Conservation (phyloP, 1,140 invertebrate genomes). For the Panagrolaimus sp. region DNA sequence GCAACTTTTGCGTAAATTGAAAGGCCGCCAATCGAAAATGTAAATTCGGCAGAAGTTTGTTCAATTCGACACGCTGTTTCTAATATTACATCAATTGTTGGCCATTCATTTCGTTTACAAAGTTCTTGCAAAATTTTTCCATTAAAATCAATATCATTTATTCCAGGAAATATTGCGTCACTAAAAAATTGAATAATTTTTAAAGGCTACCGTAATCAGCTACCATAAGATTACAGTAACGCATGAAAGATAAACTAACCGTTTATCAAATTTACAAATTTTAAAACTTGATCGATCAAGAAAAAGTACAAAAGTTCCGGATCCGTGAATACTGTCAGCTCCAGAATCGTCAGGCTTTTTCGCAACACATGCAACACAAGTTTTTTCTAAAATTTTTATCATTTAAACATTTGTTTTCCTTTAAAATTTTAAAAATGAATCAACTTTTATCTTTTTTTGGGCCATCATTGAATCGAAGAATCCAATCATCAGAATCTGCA, state of each 20-base stretch:
- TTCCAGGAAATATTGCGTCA: neutral
- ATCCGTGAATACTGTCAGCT: neutral
- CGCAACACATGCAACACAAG: conserved; percentile 10
- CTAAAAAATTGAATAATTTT: neutral
- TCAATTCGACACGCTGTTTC: conserved; percentile 11
- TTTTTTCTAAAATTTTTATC: conserved; percentile 10
- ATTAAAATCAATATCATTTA: neutral
- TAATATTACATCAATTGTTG: conserved; percentile 1
- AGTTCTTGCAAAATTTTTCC: conserved; percentile 12
- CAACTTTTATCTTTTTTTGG: conserved; percentile 12
- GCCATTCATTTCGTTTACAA: conserved; percentile 14
- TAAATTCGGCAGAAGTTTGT: neutral
- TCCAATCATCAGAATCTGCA: conserved; percentile 8
- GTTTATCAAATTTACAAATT: conserved; percentile 7
- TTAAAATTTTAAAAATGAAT: too few species aligned
- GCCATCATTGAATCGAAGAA: neutral
- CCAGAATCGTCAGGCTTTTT: neutral
- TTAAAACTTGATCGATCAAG: conserved; percentile 2
- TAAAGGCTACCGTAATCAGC: too few species aligned
- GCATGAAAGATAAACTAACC: neutral
- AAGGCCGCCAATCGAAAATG: neutral
- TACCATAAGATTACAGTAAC: neutral
- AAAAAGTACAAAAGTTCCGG: neutral
- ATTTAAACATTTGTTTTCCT: neutral
- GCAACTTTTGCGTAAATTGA: neutral